A percentile compares a stretch with the other conserved stretches of the same genome.
These are phyloP conservation scores for Myiopsitta monachus DNA, from an alignment of 2,113 vertebrate species.

Conservation along the genomic window DNA sequence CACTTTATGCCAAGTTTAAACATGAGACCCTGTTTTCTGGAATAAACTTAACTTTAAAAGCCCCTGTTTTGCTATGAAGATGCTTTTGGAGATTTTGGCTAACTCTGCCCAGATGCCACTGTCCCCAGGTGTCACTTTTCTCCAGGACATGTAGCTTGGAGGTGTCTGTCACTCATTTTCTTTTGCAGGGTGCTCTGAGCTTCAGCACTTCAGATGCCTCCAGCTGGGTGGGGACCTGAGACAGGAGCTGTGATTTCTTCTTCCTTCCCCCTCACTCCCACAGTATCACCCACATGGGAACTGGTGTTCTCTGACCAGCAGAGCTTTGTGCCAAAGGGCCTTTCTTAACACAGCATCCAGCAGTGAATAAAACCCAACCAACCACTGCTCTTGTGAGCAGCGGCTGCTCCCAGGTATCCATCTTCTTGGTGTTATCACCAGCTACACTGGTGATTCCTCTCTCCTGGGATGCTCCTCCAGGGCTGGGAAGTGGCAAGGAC, in stretches of 20 bases:
- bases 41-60: neutral
- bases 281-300: rapidly evolving
- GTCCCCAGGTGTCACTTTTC: neutral
- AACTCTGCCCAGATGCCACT: rapidly evolving
- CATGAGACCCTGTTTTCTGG: neutral
- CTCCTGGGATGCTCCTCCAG: rapidly evolving
- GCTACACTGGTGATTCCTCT: neutral
- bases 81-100: neutral
- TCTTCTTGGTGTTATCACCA: neutral
- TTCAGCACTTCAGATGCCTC: neutral
- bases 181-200: rapidly evolving
- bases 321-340: neutral
- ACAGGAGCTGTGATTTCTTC: neutral
- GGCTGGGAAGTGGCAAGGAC: neutral
- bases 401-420: neutral
- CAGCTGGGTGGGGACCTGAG: neutral
- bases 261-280: neutral
- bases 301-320: rapidly evolving
- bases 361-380: neutral
- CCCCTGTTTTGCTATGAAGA: neutral
- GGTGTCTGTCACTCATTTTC: neutral
- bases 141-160: neutral
- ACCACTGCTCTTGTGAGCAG: rapidly evolving
- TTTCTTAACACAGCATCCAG: neutral
- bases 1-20: neutral